These are phyloP conservation scores for Falcaria lacertinaria DNA, from an alignment of 2,888 invertebrate species.

Conservation along the genomic window DNA sequence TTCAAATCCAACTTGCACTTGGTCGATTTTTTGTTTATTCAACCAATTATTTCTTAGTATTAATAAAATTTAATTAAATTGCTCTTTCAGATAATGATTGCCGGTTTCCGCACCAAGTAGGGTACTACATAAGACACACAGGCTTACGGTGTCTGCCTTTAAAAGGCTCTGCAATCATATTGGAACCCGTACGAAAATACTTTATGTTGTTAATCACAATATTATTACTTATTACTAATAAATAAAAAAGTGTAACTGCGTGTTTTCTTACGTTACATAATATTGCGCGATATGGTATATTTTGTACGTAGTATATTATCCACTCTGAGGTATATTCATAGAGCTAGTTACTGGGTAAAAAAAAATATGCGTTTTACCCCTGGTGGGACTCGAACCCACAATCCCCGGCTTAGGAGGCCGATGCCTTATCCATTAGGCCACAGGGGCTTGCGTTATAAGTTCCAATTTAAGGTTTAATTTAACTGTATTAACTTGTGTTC, in stretches of 20 bases:
- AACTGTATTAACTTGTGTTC: no score
- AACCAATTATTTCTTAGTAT: no score
- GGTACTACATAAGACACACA: slow-evolving; percentile 70
- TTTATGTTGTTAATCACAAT: slow-evolving; percentile 26
- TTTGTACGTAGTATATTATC: no score
- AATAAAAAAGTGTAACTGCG: neutral
- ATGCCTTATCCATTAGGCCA: slow-evolving; percentile 89
- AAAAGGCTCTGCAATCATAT: slow-evolving; percentile 33
- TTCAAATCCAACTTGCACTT: no score
- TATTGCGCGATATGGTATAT: no score
- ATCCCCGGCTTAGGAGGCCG: slow-evolving; percentile 89
- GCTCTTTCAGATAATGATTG: slow-evolving; percentile 83
- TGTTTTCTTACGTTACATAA: no score
- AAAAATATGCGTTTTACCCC: slow-evolving; percentile 66
- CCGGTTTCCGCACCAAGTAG: slow-evolving; percentile 82
- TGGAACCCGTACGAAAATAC: slow-evolving; percentile 25
- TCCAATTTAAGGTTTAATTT: slow-evolving; percentile 13
- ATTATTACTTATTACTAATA: slow-evolving; percentile 30
- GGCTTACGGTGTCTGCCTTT: slow-evolving; percentile 70
- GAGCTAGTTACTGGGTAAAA: neutral
- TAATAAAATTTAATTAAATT: no score
- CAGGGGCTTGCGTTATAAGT: slow-evolving; percentile 68
- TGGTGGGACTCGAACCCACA: slow-evolving; percentile 89
- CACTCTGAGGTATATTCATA: no score
- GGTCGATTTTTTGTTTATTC: no score